A percentile compares a stretch with the other conserved stretches of the same genome.
Conservation (phyloP, 2,888 invertebrate genomes). For the Scaptomyza reducta region DNA sequence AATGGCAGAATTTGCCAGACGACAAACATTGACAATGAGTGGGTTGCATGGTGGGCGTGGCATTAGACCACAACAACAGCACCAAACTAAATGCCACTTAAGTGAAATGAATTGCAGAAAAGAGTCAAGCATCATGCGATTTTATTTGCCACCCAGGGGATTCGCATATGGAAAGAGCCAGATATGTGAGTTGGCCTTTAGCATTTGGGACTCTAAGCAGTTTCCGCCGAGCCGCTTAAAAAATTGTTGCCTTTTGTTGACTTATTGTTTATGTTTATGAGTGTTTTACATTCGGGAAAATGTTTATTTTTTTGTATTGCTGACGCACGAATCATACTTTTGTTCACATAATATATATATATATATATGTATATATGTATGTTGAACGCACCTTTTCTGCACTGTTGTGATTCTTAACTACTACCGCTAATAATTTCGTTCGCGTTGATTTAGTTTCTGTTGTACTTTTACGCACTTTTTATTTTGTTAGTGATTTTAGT, state of each 20-base stretch:
- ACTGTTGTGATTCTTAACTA: neutral
- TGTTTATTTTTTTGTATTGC: conserved; percentile 45
- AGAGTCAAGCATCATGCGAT: conserved; percentile 24
- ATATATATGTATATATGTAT: conserved; percentile 4
- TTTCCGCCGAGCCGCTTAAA: neutral
- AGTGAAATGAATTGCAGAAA: conserved; percentile 69
- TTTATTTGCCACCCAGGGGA: neutral
- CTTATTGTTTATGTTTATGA: neutral
- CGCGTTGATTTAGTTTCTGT: conserved; percentile 2
- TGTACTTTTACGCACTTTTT: conserved; percentile 8
- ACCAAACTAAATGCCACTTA: conserved; percentile 61
- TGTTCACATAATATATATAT: conserved; percentile 9
- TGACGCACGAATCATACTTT: conserved; percentile 27
- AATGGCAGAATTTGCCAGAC: conserved; percentile 42
- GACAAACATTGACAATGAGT: conserved; percentile 11
- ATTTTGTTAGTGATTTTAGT: neutral
- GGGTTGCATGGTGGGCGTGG: conserved; percentile 47
- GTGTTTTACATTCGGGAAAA: conserved; percentile 32
- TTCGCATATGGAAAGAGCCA: conserved; percentile 11
- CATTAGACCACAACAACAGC: conserved; percentile 21
- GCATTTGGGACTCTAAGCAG: neutral
- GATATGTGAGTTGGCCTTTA: conserved; percentile 19
- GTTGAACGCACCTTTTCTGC: conserved; percentile 32
- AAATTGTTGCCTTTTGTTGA: neutral
- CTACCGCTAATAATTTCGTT: conserved; percentile 1